These are phyloP conservation scores for Vanessa cardui DNA, from an alignment of 2,888 invertebrate genomes.

Conservation along the genomic window DNA sequence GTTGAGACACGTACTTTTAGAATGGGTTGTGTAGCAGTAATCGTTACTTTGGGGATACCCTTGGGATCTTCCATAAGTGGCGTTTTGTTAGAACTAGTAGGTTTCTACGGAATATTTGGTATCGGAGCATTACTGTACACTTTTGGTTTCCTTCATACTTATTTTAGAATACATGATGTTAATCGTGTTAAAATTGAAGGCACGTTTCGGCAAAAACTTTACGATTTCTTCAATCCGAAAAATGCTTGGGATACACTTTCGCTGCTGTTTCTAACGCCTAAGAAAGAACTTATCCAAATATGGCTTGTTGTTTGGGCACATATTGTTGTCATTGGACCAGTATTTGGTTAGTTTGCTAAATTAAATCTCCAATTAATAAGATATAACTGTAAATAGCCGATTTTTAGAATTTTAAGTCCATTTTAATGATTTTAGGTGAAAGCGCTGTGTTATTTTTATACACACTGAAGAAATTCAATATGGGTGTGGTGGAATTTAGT, in stretches of 20 bases:
- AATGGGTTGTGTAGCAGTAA: slow-evolving; percentile 82
- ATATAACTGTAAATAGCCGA: too few relatives aligned
- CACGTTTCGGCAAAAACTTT: slow-evolving; percentile 51
- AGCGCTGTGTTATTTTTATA: slow-evolving; percentile 74
- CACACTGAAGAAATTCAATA: slow-evolving; percentile 73
- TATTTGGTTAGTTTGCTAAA: slow-evolving; percentile 59
- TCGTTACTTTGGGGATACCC: slow-evolving; percentile 77
- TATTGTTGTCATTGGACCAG: slow-evolving; percentile 72
- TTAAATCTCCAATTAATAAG: neutral
- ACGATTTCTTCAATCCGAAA: slow-evolving; percentile 63
- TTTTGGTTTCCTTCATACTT: slow-evolving; percentile 65
- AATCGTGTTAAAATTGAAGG: slow-evolving; percentile 56
- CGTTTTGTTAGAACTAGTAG: slow-evolving; percentile 68
- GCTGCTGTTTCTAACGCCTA: slow-evolving; percentile 58
- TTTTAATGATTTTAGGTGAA: slow-evolving; percentile 73
- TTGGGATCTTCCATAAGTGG: slow-evolving; percentile 80
- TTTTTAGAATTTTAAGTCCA: too few relatives aligned
- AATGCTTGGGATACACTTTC: slow-evolving; percentile 72
- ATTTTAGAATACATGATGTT: slow-evolving; percentile 65
- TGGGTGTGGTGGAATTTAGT: slow-evolving; percentile 79
- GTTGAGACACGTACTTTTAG: slow-evolving; percentile 83
- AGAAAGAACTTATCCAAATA: slow-evolving; percentile 56
- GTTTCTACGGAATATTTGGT: slow-evolving; percentile 74
- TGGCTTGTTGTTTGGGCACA: slow-evolving; percentile 68
- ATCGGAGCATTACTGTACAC: slow-evolving; percentile 59